Evolutionary conservation across 2,888 invertebrate genomes (phyloP).

Genomic region (Ceraclea dissimilis): DNA sequence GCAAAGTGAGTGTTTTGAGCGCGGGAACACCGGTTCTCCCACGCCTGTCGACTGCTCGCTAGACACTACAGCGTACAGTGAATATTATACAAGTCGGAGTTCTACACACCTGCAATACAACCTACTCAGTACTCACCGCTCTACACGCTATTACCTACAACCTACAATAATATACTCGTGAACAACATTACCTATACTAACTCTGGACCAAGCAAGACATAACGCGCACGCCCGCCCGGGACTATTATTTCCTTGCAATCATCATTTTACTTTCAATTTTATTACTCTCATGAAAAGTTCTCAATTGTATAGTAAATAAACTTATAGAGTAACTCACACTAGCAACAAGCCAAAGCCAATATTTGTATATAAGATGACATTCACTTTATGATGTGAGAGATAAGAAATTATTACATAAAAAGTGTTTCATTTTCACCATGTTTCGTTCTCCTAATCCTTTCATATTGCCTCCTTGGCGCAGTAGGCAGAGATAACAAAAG

Average conservation of each 20-base stretch:
- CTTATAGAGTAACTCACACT: no score
- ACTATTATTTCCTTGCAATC: constrained; percentile 1
- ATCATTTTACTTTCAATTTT: neutral
- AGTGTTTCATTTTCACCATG: no score
- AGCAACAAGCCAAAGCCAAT: no score
- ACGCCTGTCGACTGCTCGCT: constrained; percentile 19
- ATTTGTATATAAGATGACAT: no score
- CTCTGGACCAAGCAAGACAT: constrained; percentile 7
- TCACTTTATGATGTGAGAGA: no score
- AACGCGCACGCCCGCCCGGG: constrained; percentile 17
- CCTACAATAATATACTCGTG: neutral
- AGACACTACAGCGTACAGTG: constrained; percentile 11
- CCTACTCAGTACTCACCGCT: neutral
- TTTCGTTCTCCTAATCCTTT: no score
- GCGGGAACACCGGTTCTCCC: constrained; percentile 22
- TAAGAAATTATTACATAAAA: no score
- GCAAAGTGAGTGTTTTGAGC: constrained; percentile 1
- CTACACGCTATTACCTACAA: neutral
- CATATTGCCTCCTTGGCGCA: no score
- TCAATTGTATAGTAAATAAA: no score
- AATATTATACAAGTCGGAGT: neutral
- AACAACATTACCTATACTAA: neutral
- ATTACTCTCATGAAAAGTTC: no score
- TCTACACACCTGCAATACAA: constrained; percentile 9
- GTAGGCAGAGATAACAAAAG: no score